Evolutionary conservation across 2,888 invertebrate species (phyloP).

Genomic region (Clostera curtula): DNA sequence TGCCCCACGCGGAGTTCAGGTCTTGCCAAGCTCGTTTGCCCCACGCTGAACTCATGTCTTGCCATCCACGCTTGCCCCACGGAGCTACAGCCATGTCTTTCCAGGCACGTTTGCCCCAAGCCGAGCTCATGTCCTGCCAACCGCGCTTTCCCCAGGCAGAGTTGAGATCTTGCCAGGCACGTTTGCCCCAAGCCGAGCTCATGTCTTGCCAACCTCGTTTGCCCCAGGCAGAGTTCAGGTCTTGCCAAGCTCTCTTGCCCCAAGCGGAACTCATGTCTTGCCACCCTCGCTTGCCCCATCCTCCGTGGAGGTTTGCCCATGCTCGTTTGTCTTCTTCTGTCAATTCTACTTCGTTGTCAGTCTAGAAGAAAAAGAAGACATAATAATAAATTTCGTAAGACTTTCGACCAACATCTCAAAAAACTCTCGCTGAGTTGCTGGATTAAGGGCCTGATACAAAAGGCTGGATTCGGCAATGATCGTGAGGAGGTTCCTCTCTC

Average conservation of each 20-base stretch:
- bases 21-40: constrained; percentile 76
- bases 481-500: too few species aligned
- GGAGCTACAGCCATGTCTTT: constrained; percentile 55
- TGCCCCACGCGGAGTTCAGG: constrained; percentile 70
- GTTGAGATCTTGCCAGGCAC: constrained; percentile 72
- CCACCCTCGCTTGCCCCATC: constrained; percentile 78
- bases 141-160: constrained; percentile 75
- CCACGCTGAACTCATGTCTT: constrained; percentile 69
- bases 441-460: too few species aligned
- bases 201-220: constrained; percentile 76
- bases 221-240: constrained; percentile 73
- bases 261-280: constrained; percentile 63
- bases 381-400: too few species aligned
- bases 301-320: constrained; percentile 75
- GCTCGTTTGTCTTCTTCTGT: constrained; percentile 76
- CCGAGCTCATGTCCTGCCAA: constrained; percentile 72
- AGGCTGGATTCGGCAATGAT: too few species aligned
- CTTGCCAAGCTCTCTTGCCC: constrained; percentile 78
- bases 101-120: constrained; percentile 78
- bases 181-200: constrained; percentile 72
- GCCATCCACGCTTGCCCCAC: constrained; percentile 77
- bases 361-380: constrained; percentile 32
- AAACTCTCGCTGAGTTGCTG: too few species aligned
- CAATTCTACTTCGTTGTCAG: constrained; percentile 59
- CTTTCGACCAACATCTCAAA: too few species aligned